phyloP scores from a whole-genome alignment of 2,113 vertebrate species.

The Diphyllodes magnificus region DNA sequence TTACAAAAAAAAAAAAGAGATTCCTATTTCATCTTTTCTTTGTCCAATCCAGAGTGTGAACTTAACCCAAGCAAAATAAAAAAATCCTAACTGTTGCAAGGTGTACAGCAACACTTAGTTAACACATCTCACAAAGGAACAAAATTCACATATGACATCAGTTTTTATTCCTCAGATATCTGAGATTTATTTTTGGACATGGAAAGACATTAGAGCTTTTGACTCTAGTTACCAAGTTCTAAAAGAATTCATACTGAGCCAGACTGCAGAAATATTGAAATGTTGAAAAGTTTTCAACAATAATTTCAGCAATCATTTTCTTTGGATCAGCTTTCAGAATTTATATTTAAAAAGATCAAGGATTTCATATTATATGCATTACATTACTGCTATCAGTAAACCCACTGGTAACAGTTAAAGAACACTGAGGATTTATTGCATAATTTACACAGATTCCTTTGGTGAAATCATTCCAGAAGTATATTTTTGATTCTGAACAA shows the following conservation, averaged over 20 bases:
- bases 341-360: background rate
- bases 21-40: background rate
- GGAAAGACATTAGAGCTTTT: background rate
- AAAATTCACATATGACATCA: background rate
- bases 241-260: background rate
- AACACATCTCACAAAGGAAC: background rate
- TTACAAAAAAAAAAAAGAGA: background rate
- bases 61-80: background rate
- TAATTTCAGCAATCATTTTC: background rate
- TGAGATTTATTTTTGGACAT: background rate
- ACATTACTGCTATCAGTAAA: background rate
- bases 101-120: background rate
- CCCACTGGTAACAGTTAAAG: background rate
- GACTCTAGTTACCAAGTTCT: background rate
- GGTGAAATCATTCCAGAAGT: background rate
- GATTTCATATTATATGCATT: background rate
- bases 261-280: background rate
- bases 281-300: background rate
- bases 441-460: background rate
- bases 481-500: background rate
- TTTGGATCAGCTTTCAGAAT: background rate
- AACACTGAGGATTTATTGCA: background rate
- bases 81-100: background rate
- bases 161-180: background rate
- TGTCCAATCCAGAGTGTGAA: background rate